A percentile compares a stretch with the other conserved stretches of the same genome.
These are phyloP conservation scores for Andrena marginata DNA, from an alignment of 2,888 invertebrate genomes.

Conservation along the genomic window DNA sequence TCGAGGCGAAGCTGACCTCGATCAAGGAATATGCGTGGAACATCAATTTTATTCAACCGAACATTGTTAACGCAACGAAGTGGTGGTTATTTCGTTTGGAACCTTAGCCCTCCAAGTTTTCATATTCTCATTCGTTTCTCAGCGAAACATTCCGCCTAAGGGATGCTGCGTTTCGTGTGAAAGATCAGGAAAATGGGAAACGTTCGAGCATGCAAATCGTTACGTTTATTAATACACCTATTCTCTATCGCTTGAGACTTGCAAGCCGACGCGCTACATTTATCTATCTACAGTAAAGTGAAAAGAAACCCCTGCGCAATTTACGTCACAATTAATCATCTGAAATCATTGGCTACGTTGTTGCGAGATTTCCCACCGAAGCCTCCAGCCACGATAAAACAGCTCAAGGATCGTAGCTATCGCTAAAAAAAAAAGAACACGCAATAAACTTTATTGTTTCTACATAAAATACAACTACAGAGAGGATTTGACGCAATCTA, in stretches of 20 bases:
- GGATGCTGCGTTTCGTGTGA: conserved; percentile 53
- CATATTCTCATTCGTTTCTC: background rate
- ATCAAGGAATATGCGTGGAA: no score
- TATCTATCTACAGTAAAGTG: no score
- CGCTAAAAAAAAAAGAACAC: background rate
- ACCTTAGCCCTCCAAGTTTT: conserved; percentile 7
- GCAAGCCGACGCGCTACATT: no score
- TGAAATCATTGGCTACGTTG: background rate
- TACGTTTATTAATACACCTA: background rate
- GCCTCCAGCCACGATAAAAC: no score
- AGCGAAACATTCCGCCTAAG: background rate
- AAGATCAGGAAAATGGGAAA: conserved; percentile 38
- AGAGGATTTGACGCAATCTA: background rate
- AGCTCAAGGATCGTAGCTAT: background rate
- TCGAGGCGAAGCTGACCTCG: no score
- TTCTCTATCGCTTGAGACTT: background rate
- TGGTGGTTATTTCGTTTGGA: background rate
- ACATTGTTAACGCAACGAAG: no score
- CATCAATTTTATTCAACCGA: no score
- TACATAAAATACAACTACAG: background rate
- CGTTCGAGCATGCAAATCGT: background rate
- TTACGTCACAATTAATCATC: background rate
- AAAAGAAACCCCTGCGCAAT: no score
- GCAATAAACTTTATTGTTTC: conserved; percentile 2
- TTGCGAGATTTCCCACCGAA: background rate